These are phyloP conservation scores for Vanessa tameamea DNA, from an alignment of 1,140 invertebrate species.

Conservation along the genomic window DNA sequence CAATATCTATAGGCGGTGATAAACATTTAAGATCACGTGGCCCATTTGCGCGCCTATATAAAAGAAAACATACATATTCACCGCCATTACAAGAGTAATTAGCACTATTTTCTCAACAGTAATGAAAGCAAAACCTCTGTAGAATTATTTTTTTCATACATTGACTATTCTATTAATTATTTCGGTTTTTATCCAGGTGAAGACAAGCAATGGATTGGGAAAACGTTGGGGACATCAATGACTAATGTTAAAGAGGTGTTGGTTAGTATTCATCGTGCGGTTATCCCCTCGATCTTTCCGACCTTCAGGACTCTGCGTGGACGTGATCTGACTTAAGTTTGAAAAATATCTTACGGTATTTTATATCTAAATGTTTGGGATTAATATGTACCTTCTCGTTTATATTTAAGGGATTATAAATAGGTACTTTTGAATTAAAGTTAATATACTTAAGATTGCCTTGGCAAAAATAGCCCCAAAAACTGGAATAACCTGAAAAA, in stretches of 20 bases:
- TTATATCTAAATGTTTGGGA: constrained; percentile 7
- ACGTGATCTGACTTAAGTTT: constrained; percentile 26
- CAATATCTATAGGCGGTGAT: too few species aligned
- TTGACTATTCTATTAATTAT: neutral
- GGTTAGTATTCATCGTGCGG: constrained; percentile 26
- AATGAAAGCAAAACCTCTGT: neutral
- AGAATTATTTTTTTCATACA: neutral
- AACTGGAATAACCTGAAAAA: too few species aligned
- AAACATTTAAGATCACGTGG: too few species aligned
- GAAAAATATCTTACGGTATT: constrained; percentile 24
- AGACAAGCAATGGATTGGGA: neutral
- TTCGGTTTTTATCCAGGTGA: neutral
- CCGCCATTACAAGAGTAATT: neutral
- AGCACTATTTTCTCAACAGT: neutral
- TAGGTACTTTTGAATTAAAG: too few species aligned
- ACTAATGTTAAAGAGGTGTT: constrained; percentile 24
- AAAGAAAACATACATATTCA: neutral
- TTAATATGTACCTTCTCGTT: neutral
- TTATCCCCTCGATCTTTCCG: constrained; percentile 21
- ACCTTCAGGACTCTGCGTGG: constrained; percentile 15
- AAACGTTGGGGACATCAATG: constrained; percentile 10
- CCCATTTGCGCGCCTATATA: neutral
- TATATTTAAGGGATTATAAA: neutral
- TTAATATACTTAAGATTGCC: too few species aligned
- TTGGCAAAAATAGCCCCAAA: too few species aligned